Evolutionary conservation across 2,797 vertebrate genomes (phyloP).

Genomic region (Tadarida brasiliensis): DNA sequence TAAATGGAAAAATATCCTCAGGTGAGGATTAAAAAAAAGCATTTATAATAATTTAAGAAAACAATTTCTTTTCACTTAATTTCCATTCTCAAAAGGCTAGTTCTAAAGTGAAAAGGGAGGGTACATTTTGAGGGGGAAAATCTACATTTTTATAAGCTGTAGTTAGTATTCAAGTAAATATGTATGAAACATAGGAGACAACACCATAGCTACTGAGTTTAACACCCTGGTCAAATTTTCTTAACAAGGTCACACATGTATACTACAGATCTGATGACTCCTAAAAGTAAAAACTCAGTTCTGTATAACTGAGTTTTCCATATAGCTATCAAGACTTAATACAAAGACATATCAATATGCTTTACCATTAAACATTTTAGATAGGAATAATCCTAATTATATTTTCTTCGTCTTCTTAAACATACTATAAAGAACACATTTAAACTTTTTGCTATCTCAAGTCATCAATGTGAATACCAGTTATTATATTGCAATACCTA

Average conservation of each 20-base stretch:
- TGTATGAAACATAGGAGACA: not conserved
- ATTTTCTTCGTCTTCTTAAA: slow-evolving; percentile 48
- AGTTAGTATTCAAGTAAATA: slow-evolving; percentile 47
- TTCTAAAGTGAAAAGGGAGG: not conserved
- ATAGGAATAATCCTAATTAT: slow-evolving; percentile 28
- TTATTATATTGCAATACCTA: not conserved
- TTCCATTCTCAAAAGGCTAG: not conserved
- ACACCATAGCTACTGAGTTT: not conserved
- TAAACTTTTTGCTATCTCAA: slow-evolving; percentile 39
- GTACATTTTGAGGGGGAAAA: not conserved
- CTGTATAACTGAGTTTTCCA: slow-evolving; percentile 42
- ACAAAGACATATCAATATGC: not conserved
- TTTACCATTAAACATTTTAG: slow-evolving; percentile 50
- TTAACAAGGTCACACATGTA: slow-evolving; percentile 20
- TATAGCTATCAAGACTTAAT: not conserved
- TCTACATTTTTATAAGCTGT: not conserved
- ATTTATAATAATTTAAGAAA: slow-evolving; percentile 46
- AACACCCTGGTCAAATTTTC: slow-evolving; percentile 5
- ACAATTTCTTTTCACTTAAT: slow-evolving; percentile 53
- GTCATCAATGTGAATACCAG: not conserved
- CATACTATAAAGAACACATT: slow-evolving; percentile 16
- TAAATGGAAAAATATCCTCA: no score
- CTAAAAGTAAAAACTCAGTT: slow-evolving; percentile 63
- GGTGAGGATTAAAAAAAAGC: no score
- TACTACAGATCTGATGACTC: slow-evolving; percentile 20